Evolutionary conservation across 2,797 vertebrate species (phyloP).

Genomic region (Urophycis tenuis): DNA sequence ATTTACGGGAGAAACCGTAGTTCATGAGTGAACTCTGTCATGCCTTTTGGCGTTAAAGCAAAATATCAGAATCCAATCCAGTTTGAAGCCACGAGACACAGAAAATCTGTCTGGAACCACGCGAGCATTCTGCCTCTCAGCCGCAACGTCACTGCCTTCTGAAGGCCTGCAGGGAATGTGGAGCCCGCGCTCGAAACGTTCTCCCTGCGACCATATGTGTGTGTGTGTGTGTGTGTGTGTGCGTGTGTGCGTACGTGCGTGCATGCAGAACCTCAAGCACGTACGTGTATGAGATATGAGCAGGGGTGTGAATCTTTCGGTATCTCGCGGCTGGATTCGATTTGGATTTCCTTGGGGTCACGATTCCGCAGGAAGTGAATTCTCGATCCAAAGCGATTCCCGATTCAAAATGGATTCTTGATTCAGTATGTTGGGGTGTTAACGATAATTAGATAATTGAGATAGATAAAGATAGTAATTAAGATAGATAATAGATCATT

Average conservation of each 20-base stretch:
- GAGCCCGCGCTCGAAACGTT: not conserved
- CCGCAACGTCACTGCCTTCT: not conserved
- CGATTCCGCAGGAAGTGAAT: no score
- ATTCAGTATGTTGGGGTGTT: no score
- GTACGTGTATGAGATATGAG: not conserved
- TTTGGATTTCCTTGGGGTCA: no score
- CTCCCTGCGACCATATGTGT: not conserved
- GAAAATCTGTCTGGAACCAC: not conserved
- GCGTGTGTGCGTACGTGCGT: not conserved
- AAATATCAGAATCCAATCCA: not conserved
- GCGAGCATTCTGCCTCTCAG: not conserved
- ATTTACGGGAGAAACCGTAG: not conserved
- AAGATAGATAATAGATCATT: no score
- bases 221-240: not conserved
- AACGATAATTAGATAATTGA: no score
- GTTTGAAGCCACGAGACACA: not conserved
- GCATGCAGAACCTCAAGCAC: not conserved
- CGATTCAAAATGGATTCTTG: no score
- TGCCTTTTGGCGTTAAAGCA: not conserved
- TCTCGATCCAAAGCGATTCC: no score
- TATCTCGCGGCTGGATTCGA: no score
- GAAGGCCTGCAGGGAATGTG: not conserved
- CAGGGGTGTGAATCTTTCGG: no score
- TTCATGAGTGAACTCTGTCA: not conserved
- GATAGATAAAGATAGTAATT: no score